phyloP scores from a whole-genome alignment of 2,888 invertebrate species.

The Thumatha senex region DNA sequence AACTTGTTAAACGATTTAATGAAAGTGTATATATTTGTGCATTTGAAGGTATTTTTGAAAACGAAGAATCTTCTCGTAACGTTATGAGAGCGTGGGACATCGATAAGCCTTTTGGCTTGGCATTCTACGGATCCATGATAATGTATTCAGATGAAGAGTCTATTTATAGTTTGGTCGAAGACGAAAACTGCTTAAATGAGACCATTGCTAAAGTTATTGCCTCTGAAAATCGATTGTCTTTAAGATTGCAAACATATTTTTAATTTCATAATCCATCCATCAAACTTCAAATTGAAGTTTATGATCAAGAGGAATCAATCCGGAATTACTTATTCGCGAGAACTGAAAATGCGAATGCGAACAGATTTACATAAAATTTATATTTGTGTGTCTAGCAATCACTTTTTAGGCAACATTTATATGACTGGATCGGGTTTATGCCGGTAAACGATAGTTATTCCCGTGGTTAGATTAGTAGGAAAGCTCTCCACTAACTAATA shows the following conservation, averaged over 20 bases:
- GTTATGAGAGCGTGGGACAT: background rate
- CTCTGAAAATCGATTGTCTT: background rate
- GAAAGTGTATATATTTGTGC: background rate
- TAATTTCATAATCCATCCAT: background rate
- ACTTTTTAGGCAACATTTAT: too few species aligned
- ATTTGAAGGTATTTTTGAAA: slow-evolving; percentile 2
- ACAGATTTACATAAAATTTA: too few species aligned
- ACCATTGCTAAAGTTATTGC: background rate
- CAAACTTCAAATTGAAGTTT: too few species aligned
- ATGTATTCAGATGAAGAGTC: background rate
- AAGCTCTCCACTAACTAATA: too few species aligned
- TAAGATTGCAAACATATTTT: background rate
- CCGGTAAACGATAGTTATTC: too few species aligned
- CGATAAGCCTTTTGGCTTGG: background rate
- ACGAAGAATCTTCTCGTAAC: background rate
- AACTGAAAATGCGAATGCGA: too few species aligned
- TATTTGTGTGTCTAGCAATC: too few species aligned
- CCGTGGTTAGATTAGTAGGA: too few species aligned
- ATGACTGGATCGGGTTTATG: too few species aligned
- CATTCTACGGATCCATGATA: background rate
- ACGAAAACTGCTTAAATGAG: background rate
- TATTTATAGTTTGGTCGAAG: background rate
- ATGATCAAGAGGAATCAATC: too few species aligned
- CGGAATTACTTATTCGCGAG: too few species aligned
- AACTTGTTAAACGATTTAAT: background rate